Evolutionary conservation across 2,888 invertebrate species (phyloP), one percentile per base, ranked within the genome.

Genomic region (Teleiodes luculella): DNA sequence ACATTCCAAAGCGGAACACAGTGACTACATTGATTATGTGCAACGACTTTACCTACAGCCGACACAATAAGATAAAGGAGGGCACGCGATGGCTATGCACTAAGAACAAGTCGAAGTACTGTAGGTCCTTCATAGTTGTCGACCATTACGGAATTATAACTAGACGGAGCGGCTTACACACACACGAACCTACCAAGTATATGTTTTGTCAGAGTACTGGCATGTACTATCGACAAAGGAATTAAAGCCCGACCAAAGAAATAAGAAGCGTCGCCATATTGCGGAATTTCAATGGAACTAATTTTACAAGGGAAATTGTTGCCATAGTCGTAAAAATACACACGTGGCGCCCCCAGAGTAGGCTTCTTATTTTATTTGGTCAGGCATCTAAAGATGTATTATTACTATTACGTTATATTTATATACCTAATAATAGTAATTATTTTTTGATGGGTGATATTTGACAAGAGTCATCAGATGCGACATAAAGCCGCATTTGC

Each of bases 81-180:
- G 61, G 62, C 1, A 35, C 46, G 1, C 54, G 62, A 7, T 65
- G 65, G 65, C 56, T 62, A 45, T 64, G 65, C 49, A 60, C 62
- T 28, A 59, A 53, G 11, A 48, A 48, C 59, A 64, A 18, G 56
- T 62, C 65, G 2, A 59, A 53, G 41, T 50, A 53, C 7, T 65
- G 65, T 46, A 56, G 52, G 10, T 60, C 65, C 0, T 60, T 52
- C 20, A 37, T 65, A 13, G 36, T 60, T 1, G 13, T 61, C 8
- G 28, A 49, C 6, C 52, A 58, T n/a, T 52, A 61, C 11, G 53
- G 47, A n/a, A 24, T 16, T 30, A 47, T 57, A 18, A 39, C 46
- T n/a, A 48, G 30, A 20, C 3, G 2, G 0, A 24, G 13, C 8
- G 45, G 33, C 16, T 8, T 5, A 1, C 52, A 52, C 16, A 45